Evolutionary conservation across 2,797 vertebrate species (phyloP).

Genomic region (Carapus acus): DNA sequence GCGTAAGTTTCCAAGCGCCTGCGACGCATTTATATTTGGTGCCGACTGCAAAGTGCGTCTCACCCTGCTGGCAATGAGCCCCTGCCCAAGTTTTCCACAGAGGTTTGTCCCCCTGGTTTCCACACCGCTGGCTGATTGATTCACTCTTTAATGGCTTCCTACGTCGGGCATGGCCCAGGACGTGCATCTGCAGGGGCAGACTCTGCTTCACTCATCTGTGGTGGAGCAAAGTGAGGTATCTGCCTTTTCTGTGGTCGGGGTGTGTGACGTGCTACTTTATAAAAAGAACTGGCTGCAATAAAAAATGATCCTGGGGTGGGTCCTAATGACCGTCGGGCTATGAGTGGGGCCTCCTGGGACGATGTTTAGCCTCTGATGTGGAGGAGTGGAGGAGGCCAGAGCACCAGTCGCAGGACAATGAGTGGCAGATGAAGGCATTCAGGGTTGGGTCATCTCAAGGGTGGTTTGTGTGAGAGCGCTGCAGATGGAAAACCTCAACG

Average conservation of each 20-base stretch:
- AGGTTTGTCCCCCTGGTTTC: slow-evolving; percentile 59
- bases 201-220: slow-evolving; percentile 66
- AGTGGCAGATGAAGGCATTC: slow-evolving; percentile 53
- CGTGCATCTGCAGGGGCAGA: slow-evolving; percentile 63
- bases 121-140: slow-evolving; percentile 67
- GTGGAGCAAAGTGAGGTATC: slow-evolving; percentile 69
- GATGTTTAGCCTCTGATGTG: slow-evolving; percentile 47
- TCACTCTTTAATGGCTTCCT: slow-evolving; percentile 68
- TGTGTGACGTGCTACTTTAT: slow-evolving; percentile 69
- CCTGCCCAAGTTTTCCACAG: slow-evolving; percentile 64
- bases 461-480: slow-evolving; percentile 27
- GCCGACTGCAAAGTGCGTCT: slow-evolving; percentile 43
- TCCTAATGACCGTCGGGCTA: slow-evolving; percentile 41
- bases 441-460: slow-evolving; percentile 46
- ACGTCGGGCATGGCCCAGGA: slow-evolving; percentile 55
- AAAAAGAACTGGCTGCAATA: slow-evolving; percentile 70
- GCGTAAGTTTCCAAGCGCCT: slow-evolving; percentile 66
- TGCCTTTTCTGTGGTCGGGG: slow-evolving; percentile 68
- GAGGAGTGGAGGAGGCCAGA: slow-evolving; percentile 33
- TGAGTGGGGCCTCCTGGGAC: slow-evolving; percentile 47
- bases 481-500: neutral
- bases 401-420: slow-evolving; percentile 39
- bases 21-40: slow-evolving; percentile 67
- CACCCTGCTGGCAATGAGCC: slow-evolving; percentile 54
- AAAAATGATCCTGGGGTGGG: slow-evolving; percentile 54